Conservation (phyloP, 1,140 invertebrate genomes). For the Aethina tumida region DNA sequence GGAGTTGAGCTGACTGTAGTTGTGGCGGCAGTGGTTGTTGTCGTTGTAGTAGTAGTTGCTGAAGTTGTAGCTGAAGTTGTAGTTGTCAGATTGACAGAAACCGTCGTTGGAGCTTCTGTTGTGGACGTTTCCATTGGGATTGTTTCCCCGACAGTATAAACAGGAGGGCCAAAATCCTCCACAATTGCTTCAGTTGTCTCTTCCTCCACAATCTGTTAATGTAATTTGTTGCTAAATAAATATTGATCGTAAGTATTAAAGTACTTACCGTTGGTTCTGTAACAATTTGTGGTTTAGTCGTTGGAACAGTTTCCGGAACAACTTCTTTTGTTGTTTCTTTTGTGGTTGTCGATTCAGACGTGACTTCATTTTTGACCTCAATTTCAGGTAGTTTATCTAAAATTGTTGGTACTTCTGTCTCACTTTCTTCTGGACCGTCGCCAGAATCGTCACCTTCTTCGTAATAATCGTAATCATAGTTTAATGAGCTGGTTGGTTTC, state of each 20-base stretch:
- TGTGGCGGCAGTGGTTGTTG: constrained; percentile 9
- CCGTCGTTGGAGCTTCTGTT: constrained; percentile 16
- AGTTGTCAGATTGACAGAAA: constrained; percentile 11
- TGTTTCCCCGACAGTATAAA: constrained; percentile 5
- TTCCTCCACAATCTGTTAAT: not conserved
- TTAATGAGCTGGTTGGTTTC: constrained; percentile 15
- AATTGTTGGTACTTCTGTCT: constrained; percentile 28
- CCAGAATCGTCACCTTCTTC: constrained; percentile 26
- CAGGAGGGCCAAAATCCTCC: no score
- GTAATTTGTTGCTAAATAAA: no score
- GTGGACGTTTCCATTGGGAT: constrained; percentile 28
- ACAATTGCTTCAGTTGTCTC: no score
- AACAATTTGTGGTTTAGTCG: constrained; percentile 15
- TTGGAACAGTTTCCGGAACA: constrained; percentile 12
- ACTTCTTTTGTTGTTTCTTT: constrained; percentile 8
- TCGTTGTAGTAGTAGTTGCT: constrained; percentile 1
- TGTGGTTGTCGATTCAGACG: constrained; percentile 6
- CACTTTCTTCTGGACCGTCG: constrained; percentile 27
- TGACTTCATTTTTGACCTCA: constrained; percentile 6
- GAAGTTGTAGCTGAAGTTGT: constrained; percentile 8
- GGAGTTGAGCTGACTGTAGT: constrained; percentile 12
- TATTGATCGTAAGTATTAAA: no score
- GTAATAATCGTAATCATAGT: constrained; percentile 24
- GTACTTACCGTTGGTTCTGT: constrained; percentile 19
- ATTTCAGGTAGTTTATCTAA: constrained; percentile 2